Percentiles rank a stretch among this genome's conserved stretches.
Conservation (phyloP, 2,888 invertebrate genomes). For the Latrodectus hesperus region DNA sequence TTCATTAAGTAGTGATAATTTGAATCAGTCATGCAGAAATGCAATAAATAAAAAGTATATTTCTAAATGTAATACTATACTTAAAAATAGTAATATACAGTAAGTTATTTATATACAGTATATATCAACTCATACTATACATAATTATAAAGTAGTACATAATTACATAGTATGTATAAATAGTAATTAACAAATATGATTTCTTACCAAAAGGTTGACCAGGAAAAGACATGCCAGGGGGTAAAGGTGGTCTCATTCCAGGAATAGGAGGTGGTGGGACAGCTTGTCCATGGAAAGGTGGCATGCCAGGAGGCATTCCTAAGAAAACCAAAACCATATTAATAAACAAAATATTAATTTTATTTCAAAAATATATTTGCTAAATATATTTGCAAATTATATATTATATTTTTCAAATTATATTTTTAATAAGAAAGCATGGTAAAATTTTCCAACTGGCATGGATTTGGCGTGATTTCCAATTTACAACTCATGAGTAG, state of each 20-base stretch:
- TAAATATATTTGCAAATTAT: background rate
- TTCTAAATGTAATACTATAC: background rate
- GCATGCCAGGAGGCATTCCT: conserved; percentile 70
- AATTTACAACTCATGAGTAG: no score
- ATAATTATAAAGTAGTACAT: no score
- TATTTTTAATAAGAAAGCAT: no score
- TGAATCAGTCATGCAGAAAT: background rate
- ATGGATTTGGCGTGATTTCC: no score
- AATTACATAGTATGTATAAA: no score
- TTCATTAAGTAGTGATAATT: no score
- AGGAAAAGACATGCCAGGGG: conserved; percentile 74
- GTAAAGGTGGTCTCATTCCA: conserved; percentile 80
- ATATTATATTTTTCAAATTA: no score
- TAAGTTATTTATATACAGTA: no score
- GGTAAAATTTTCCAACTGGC: no score
- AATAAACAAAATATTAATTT: no score
- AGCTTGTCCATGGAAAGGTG: conserved; percentile 70
- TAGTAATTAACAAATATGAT: background rate
- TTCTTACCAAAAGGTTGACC: conserved; percentile 64
- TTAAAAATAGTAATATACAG: background rate
- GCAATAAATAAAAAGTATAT: background rate
- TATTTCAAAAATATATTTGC: no score
- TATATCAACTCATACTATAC: no score
- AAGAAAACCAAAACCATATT: background rate
- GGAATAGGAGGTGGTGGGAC: conserved; percentile 77